Evolutionary conservation across 2,888 invertebrate species (phyloP).

Genomic region (Elmis aenea): DNA sequence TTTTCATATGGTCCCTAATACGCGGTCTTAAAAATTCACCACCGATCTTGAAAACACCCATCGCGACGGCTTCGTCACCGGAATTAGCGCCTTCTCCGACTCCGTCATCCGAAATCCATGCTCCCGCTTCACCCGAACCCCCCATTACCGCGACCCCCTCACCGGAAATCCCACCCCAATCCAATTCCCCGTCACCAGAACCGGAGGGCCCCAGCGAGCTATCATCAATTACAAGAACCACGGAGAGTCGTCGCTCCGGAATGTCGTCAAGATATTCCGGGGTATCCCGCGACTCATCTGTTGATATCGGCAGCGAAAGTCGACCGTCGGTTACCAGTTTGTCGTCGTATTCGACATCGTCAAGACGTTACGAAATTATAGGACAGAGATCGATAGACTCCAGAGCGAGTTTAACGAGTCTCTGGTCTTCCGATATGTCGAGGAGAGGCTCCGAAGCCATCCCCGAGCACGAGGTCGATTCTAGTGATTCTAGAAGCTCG

Average conservation of each 20-base stretch:
- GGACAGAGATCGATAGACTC: constrained; percentile 47
- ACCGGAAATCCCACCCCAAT: constrained; percentile 32
- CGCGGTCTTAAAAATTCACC: constrained; percentile 49
- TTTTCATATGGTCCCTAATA: constrained; percentile 59
- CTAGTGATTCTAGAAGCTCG: constrained; percentile 40
- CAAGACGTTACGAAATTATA: constrained; percentile 44
- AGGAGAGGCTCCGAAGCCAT: constrained; percentile 45
- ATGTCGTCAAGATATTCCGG: constrained; percentile 33
- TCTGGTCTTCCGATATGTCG: constrained; percentile 43
- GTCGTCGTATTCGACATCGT: constrained; percentile 46
- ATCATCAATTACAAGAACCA: constrained; percentile 16
- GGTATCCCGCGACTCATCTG: constrained; percentile 44
- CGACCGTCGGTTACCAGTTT: constrained; percentile 45
- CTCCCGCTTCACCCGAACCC: constrained; percentile 51
- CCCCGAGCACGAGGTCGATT: constrained; percentile 45
- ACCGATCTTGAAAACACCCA: neutral
- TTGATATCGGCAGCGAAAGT: constrained; percentile 44
- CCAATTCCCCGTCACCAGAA: constrained; percentile 38
- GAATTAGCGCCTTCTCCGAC: constrained; percentile 17
- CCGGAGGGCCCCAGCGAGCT: constrained; percentile 36
- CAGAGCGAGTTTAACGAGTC: constrained; percentile 43
- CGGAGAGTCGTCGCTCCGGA: constrained; percentile 29
- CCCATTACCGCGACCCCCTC: constrained; percentile 46
- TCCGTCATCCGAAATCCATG: constrained; percentile 35
- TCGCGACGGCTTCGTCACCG: constrained; percentile 17